Evolutionary conservation across 1,140 invertebrate species (phyloP), one percentile per base, ranked within the genome.

Genomic region (Drosophila paulistorum): DNA sequence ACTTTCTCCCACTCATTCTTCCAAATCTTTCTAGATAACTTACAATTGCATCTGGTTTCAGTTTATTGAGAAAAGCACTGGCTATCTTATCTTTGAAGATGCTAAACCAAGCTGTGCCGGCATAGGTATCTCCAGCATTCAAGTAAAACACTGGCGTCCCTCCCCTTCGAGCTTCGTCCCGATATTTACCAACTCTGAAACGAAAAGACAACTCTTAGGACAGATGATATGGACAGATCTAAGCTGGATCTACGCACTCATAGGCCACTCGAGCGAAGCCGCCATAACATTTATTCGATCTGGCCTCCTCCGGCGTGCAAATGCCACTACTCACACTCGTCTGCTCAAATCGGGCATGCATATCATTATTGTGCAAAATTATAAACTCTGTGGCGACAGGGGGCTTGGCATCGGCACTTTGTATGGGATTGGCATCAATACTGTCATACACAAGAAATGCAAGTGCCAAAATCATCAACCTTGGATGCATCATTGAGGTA

Each of bases 361-460:
- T 96, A 87, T 98, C 97, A 91, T 98, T 98, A 63, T 97, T 97
- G 91, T 98, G 97, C 1, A 98, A 87, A 45, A 98, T 94, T n/a
- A 95, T 90, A 6, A 95, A 93, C 77, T 94, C 93, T 1, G 77
- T 84, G 20, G 80, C 68, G 17, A 74, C 77, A 7, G n/a, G 33
- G 4, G 73, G n/a, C 4, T 66, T 54, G 1, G 10, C 45, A 1
- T 51, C 3, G 17, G 10, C 7, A 51, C 4, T 51, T 23, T 2
- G 23, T 14, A 14, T 51, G 1, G 80, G 84, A 72, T 71, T 75
- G 7, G 74, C 71, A 3, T 10, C n/a, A 1, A 48, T 33, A 0
- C 23, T 33, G 3, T 7, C 42, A 3, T 63, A 13, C 39, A 77
- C 7, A 0, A 82, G 13, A 1, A 71, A 23, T 1, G 62, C 7